Evolutionary conservation across 2,888 invertebrate genomes (phyloP), one percentile per base, ranked within the genome.

Genomic region (Caenorhabditis uteleia): DNA sequence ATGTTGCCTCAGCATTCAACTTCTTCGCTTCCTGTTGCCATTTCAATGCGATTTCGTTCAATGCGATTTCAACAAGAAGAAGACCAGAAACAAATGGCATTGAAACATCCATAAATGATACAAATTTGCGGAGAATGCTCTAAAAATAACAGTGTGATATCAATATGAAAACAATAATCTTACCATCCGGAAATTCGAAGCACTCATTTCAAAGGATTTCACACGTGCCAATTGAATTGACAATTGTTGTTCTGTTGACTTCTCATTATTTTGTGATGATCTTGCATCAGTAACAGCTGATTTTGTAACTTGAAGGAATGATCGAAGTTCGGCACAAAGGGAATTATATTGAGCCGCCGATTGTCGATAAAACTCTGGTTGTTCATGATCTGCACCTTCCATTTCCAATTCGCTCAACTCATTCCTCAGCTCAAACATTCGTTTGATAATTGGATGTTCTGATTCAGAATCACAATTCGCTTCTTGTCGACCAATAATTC

Each of bases 21-120:
- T 42, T 10, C 26, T 57, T 64, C 3, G 42, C 49, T 18, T 49
- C 31, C 31, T 57, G 53, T 7, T 50, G 39, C 53, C 56, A 54
- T 45, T 57, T 39, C 34, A 46, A 18, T 23, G 50, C 36, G 18
- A 46, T 49, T 29, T 50, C 39, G 18, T 55, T 55, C 18, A 65
- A 49, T 8, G 44, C 50, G 12, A 58, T 50, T 23, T 65, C 65
- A 20, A 59, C 43, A 14, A 65, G 20, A 4, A 65, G 44, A 23
- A 58, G 40, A 20, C 59, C 69, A 16, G 58, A 44, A 2, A 70
- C 23, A 33, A 70, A 73, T n/a, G 65, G 58, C 47, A 58, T 50
- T 2, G 59, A 48, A 4, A 73, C 62, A 44, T 73, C 73, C 18
- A 69, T 54, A 26, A 72, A 72, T 3, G 72, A 68, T 8, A 61